Evolutionary conservation across 1,140 invertebrate genomes (phyloP).

Genomic region (Zaprionus capensis): DNA sequence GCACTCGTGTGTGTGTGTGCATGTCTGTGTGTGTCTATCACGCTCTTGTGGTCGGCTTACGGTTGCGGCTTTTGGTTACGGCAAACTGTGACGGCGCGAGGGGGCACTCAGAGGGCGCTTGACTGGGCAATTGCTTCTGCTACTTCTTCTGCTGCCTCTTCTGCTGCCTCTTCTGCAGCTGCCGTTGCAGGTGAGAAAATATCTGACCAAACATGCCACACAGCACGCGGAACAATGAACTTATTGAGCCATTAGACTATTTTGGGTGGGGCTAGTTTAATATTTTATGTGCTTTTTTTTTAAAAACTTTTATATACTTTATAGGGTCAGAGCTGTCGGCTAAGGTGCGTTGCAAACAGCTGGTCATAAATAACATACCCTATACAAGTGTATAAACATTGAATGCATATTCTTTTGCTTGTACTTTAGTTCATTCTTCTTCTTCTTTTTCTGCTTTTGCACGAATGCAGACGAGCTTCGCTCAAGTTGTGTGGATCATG

Average conservation of each 20-base stretch:
- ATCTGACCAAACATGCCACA: neutral
- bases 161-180: neutral
- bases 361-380: no score
- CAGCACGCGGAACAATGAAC: no score
- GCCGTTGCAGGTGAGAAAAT: conserved; percentile 12
- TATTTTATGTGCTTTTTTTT: no score
- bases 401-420: neutral
- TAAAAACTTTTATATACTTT: no score
- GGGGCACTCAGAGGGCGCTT: neutral
- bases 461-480: neutral
- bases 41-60: conserved; percentile 18
- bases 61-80: conserved; percentile 20
- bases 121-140: neutral
- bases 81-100: neutral
- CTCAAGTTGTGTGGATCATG: neutral
- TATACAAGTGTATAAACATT: neutral
- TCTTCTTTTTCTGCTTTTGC: neutral
- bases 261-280: no score
- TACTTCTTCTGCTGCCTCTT: neutral
- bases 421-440: neutral
- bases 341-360: no score
- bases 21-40: neutral
- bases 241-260: no score
- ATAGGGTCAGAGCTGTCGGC: no score
- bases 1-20: neutral